These are phyloP conservation scores for Saxidomus purpurata DNA, from an alignment of 1,140 invertebrate genomes.

Conservation along the genomic window DNA sequence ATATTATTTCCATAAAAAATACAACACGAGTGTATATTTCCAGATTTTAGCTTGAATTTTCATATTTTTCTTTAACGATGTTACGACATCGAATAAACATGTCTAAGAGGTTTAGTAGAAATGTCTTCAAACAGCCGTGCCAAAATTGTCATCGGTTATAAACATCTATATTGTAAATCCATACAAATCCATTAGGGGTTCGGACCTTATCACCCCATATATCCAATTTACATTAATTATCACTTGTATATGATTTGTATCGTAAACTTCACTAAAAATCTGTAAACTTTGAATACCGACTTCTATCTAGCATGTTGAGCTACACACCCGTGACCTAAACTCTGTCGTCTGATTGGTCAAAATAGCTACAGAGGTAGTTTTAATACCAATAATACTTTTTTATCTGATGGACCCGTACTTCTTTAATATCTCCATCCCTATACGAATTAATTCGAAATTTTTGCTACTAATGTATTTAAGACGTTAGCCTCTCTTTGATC, in stretches of 20 bases:
- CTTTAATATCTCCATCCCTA: neutral
- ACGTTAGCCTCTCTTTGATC: slow-evolving; percentile 16
- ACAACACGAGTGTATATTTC: too few relatives aligned
- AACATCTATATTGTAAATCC: slow-evolving; percentile 33
- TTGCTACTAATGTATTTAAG: slow-evolving; percentile 54
- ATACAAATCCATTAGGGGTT: slow-evolving; percentile 54
- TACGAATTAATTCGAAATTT: slow-evolving; percentile 27
- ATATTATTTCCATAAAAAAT: too few relatives aligned
- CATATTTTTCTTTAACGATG: too few relatives aligned
- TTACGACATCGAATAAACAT: too few relatives aligned
- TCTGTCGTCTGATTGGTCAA: neutral
- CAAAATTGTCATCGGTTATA: slow-evolving; percentile 3
- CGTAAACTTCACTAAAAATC: slow-evolving; percentile 42
- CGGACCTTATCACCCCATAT: slow-evolving; percentile 16
- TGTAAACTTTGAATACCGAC: slow-evolving; percentile 35
- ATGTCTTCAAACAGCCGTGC: neutral
- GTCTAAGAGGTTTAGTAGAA: too few relatives aligned
- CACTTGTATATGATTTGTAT: slow-evolving; percentile 36
- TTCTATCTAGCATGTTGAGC: neutral
- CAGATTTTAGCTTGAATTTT: too few relatives aligned
- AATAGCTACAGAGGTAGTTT: slow-evolving; percentile 24
- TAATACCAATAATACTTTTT: neutral
- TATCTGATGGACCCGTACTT: neutral
- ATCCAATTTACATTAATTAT: slow-evolving; percentile 60
- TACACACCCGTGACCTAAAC: neutral